Conservation (phyloP, 2,797 vertebrate genomes). For the Sternotherus odoratus region DNA sequence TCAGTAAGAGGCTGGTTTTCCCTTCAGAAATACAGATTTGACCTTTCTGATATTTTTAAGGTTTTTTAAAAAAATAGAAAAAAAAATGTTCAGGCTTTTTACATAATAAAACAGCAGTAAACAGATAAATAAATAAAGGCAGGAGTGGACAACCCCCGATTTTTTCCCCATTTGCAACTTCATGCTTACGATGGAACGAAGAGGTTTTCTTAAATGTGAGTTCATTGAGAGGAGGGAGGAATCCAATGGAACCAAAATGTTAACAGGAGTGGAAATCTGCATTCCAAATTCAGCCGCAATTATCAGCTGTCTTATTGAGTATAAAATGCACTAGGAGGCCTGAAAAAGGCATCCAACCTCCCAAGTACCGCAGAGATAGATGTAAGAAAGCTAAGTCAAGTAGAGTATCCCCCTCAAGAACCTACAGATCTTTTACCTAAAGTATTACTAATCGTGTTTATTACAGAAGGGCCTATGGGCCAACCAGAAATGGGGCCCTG, state of each 20-base stretch:
- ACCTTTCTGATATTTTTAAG: not conserved
- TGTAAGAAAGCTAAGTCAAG: not conserved
- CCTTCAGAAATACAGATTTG: not conserved
- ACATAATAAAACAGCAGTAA: not conserved
- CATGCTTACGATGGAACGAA: not conserved
- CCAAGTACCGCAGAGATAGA: not conserved
- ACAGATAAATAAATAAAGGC: not conserved
- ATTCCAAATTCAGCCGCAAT: not conserved
- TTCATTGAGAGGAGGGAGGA: not conserved
- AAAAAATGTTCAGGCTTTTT: not conserved
- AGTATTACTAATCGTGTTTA: not conserved
- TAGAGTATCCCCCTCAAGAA: not conserved
- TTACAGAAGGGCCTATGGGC: not conserved
- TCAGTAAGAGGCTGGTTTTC: not conserved
- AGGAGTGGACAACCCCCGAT: not conserved
- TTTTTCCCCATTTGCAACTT: too few species aligned
- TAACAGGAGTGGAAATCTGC: not conserved
- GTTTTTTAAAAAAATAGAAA: not conserved
- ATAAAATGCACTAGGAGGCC: not conserved
- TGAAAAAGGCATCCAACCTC: not conserved
- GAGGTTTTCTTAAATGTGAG: not conserved
- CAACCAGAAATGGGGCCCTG: not conserved
- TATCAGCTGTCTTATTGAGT: not conserved
- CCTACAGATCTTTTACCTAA: not conserved
- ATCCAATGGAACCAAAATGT: not conserved